A percentile compares a stretch with the other conserved stretches of the same genome.
phyloP scores from a whole-genome alignment of 1,140 invertebrate genomes.

The Sitodiplosis mosellana region DNA sequence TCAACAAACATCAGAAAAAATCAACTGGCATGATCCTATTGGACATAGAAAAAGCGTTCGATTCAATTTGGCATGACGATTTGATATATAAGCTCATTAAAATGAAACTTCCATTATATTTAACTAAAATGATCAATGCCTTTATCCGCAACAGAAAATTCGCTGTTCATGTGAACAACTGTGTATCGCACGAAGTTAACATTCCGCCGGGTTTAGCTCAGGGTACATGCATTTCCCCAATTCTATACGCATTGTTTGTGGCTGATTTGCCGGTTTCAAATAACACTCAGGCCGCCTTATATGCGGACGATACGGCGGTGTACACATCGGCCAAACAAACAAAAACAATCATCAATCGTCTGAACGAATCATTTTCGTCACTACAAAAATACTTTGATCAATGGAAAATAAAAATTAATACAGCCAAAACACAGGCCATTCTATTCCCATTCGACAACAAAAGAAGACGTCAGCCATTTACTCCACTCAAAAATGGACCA shows the following conservation, averaged over 20 bases:
- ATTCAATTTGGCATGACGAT: conserved; percentile 12
- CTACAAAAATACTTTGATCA: not conserved
- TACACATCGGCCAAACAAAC: conserved; percentile 4
- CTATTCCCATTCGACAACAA: not conserved
- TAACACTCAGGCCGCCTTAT: conserved; percentile 6
- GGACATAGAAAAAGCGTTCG: no score
- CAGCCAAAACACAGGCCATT: not conserved
- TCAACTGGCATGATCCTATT: no score
- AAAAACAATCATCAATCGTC: not conserved
- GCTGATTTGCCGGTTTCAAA: conserved; percentile 9
- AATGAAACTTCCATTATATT: conserved; percentile 1
- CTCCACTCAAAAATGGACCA: not conserved
- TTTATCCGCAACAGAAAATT: conserved; percentile 9
- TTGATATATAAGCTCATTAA: conserved; percentile 9
- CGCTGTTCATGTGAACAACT: conserved; percentile 6
- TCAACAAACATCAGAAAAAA: no score
- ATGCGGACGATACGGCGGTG: conserved; percentile 15
- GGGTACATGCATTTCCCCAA: conserved; percentile 13
- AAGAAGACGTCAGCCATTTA: not conserved
- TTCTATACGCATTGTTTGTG: conserved; percentile 11
- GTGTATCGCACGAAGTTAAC: conserved; percentile 4
- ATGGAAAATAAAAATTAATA: conserved; percentile 1
- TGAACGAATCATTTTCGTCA: not conserved
- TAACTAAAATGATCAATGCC: conserved; percentile 10
- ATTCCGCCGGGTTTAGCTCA: no score